phyloP scores from a whole-genome alignment of 2,888 invertebrate species.

The Apodemia mormo region DNA sequence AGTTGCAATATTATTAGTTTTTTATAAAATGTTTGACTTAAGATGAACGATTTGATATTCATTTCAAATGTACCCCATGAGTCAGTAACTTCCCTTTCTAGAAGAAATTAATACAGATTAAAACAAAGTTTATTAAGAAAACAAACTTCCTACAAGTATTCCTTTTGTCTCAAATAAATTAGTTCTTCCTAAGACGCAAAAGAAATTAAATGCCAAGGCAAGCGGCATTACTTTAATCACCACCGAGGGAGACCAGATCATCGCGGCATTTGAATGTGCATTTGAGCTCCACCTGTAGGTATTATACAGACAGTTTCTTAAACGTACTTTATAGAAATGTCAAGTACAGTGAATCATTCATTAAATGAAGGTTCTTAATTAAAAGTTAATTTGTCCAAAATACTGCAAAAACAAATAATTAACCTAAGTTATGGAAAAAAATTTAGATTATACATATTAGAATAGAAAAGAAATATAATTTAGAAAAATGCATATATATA shows the following conservation, averaged over 20 bases:
- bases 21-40: no score
- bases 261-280: slow-evolving; percentile 60
- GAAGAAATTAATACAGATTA: slow-evolving; percentile 5
- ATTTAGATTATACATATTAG: no score
- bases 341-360: no score
- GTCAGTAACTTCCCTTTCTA: background rate
- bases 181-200: slow-evolving; percentile 21
- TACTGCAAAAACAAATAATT: no score
- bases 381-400: no score
- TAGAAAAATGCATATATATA: no score
- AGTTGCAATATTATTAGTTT: no score
- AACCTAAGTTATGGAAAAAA: no score
- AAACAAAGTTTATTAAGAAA: slow-evolving; percentile 14
- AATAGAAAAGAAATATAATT: no score
- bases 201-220: slow-evolving; percentile 35
- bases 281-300: slow-evolving; percentile 42
- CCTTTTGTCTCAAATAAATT: slow-evolving; percentile 1
- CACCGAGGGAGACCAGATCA: slow-evolving; percentile 56
- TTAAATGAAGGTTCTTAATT: no score
- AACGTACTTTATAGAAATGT: background rate
- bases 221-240: slow-evolving; percentile 68
- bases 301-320: background rate
- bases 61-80: background rate
- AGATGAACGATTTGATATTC: no score
- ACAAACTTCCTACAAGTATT: slow-evolving; percentile 17